Evolutionary conservation across 2,797 vertebrate species (phyloP).

Genomic region (Gallinago stenura): DNA sequence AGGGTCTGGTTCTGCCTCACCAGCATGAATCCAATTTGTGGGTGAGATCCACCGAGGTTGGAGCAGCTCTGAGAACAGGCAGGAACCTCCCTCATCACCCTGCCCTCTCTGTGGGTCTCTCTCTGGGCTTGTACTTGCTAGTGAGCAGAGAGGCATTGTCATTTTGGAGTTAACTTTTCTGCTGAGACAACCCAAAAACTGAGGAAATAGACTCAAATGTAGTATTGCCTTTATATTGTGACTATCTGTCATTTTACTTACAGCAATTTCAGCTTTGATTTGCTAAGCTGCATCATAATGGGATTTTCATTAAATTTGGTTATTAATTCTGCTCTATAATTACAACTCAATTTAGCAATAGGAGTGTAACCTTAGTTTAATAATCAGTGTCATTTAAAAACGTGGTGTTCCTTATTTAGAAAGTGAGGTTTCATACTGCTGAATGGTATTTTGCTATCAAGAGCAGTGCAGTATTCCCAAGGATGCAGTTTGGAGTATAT

Average conservation of each 20-base stretch:
- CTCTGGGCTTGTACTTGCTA: neutral
- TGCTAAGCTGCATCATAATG: constrained; percentile 15
- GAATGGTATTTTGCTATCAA: neutral
- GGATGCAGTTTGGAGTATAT: neutral
- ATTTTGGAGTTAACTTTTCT: neutral
- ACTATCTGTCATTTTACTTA: constrained; percentile 18
- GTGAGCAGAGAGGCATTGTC: neutral
- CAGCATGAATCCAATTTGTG: neutral
- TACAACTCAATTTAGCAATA: constrained; percentile 38
- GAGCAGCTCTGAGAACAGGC: neutral
- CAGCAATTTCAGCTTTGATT: constrained; percentile 30
- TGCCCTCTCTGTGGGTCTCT: neutral
- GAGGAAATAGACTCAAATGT: neutral
- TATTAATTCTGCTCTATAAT: constrained; percentile 60
- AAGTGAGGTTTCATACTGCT: neutral
- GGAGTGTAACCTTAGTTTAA: constrained; percentile 7
- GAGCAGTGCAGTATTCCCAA: constrained; percentile 16
- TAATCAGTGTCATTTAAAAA: constrained; percentile 27
- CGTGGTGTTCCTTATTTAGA: constrained; percentile 27
- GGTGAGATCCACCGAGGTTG: fast-evolving
- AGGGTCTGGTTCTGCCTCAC: neutral
- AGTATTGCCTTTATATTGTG: neutral
- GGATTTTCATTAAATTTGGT: constrained; percentile 53
- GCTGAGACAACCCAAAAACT: neutral
- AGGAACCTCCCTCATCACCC: neutral